A percentile compares a stretch with the other conserved stretches of the same genome.
Evolutionary conservation across 2,888 invertebrate genomes (phyloP).

Genomic region (Acanthopleura granulata): DNA sequence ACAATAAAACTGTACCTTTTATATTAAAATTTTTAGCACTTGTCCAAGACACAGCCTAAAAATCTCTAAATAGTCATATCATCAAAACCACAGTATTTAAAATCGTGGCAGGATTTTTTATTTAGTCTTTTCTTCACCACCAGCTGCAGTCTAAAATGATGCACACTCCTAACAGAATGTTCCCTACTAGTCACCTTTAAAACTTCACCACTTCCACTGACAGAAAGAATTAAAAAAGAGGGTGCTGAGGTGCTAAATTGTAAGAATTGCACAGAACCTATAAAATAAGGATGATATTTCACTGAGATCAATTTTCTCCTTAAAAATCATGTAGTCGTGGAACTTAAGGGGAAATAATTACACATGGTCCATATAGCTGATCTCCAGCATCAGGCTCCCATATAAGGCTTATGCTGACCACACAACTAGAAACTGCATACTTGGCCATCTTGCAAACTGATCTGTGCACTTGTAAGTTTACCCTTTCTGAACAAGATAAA

Average conservation of each 20-base stretch:
- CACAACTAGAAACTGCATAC: background rate
- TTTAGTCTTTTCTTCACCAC: no score
- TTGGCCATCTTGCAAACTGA: background rate
- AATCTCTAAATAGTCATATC: background rate
- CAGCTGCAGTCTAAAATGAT: no score
- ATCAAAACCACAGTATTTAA: constrained; percentile 3
- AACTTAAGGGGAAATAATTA: constrained; percentile 7
- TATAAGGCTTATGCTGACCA: background rate
- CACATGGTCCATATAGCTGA: background rate
- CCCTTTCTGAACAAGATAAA: background rate
- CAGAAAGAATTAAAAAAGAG: constrained; percentile 2
- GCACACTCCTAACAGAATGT: no score
- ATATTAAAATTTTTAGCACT: constrained; percentile 19
- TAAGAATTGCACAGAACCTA: constrained; percentile 14
- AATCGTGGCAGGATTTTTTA: background rate
- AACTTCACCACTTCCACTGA: no score
- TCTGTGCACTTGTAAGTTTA: constrained; percentile 12
- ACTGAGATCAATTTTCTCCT: constrained; percentile 18
- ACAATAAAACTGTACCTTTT: constrained; percentile 7
- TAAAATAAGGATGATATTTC: constrained; percentile 8
- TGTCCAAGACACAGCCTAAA: constrained; percentile 11
- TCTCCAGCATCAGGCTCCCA: background rate
- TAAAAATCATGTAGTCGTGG: background rate
- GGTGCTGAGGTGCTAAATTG: background rate
- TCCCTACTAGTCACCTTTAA: no score